These are phyloP conservation scores for Laupala kohalensis DNA, from an alignment of 1,140 invertebrate species.

Conservation along the genomic window DNA sequence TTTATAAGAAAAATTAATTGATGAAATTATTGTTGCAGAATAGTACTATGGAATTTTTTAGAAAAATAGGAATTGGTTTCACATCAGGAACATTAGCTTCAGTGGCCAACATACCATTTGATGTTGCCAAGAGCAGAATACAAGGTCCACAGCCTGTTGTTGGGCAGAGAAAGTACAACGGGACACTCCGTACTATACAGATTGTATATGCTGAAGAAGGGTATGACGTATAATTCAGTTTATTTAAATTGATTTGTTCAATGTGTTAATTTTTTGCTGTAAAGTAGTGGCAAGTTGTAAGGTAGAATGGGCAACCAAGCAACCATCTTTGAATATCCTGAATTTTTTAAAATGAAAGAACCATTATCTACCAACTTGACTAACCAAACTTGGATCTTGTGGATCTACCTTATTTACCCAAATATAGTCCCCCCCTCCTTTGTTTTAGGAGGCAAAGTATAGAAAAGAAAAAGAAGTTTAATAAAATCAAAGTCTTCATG, in stretches of 20 bases:
- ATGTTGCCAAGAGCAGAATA: constrained; percentile 89
- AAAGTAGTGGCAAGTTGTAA: background rate
- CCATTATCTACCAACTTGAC: too few species aligned
- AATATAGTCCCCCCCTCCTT: too few species aligned
- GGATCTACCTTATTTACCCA: too few species aligned
- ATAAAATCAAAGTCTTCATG: too few species aligned
- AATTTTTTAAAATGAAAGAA: background rate
- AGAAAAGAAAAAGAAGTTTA: too few species aligned
- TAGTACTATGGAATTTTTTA: constrained; percentile 46
- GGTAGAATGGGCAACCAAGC: background rate
- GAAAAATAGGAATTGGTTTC: constrained; percentile 69
- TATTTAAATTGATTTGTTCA: too few species aligned
- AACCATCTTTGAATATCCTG: too few species aligned
- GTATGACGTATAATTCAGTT: constrained; percentile 34
- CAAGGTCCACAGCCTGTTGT: constrained; percentile 74
- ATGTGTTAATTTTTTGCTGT: too few species aligned
- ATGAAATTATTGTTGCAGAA: constrained; percentile 37
- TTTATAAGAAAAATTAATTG: too few species aligned
- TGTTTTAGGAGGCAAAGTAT: too few species aligned
- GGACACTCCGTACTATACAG: constrained; percentile 56
- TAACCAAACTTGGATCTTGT: too few species aligned
- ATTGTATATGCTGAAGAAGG: constrained; percentile 79
- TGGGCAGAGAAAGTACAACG: constrained; percentile 60
- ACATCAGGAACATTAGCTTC: constrained; percentile 70
- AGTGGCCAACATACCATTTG: constrained; percentile 85